A percentile compares a stretch with the other conserved stretches of the same genome.
Evolutionary conservation across 2,113 vertebrate genomes (phyloP).

Genomic region (Sylvilagus bachmani): DNA sequence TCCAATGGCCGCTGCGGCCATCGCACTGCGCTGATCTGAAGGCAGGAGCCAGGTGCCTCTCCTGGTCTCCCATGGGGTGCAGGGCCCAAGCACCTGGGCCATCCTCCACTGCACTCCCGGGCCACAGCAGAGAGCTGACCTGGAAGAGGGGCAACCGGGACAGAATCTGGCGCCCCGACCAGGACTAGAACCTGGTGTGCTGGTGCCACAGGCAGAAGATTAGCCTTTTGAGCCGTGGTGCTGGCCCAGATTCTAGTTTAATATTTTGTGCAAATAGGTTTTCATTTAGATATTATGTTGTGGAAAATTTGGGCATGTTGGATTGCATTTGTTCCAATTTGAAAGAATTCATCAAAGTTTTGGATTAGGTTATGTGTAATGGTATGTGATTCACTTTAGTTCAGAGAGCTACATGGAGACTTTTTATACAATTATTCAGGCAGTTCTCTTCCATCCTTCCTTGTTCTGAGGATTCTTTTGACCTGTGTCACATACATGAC

Average conservation of each 20-base stretch:
- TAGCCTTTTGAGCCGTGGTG: too few relatives aligned
- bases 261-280: neutral
- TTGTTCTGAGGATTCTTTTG: neutral
- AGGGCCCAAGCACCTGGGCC: too few relatives aligned
- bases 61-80: too few relatives aligned
- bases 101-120: too few relatives aligned
- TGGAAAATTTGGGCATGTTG: neutral
- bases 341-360: neutral
- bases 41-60: too few relatives aligned
- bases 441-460: neutral
- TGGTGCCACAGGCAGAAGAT: too few relatives aligned
- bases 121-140: too few relatives aligned
- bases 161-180: too few relatives aligned
- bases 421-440: neutral
- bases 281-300: neutral
- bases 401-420: neutral
- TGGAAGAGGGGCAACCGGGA: too few relatives aligned
- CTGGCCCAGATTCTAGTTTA: neutral
- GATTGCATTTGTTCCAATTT: constrained; percentile 11
- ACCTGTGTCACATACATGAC: neutral
- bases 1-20: too few relatives aligned
- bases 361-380: neutral
- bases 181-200: too few relatives aligned
- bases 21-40: too few relatives aligned
- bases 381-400: neutral